phyloP scores from a whole-genome alignment of 1,140 invertebrate species.

The Calephelis nemesis region DNA sequence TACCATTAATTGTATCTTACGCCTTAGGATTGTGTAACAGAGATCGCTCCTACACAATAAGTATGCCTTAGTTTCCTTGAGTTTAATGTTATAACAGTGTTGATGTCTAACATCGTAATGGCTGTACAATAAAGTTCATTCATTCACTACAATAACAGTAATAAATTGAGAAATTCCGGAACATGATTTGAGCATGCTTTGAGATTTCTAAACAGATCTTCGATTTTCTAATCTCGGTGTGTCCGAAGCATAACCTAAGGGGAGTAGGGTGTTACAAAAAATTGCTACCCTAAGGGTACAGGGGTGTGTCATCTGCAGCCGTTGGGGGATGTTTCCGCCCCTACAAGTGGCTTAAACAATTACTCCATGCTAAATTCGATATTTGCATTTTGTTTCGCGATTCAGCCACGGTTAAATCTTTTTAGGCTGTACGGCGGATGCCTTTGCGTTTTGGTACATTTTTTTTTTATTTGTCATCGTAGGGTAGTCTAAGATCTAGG shows the following conservation, averaged over 20 bases:
- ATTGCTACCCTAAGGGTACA: conserved; percentile 47
- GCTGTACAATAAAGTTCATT: no score
- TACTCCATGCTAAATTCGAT: conserved; percentile 42
- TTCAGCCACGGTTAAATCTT: conserved; percentile 27
- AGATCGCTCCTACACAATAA: no score
- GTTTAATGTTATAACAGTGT: no score
- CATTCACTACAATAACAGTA: no score
- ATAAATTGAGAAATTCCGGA: no score
- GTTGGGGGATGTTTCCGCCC: conserved; percentile 36
- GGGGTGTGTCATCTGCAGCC: conserved; percentile 55
- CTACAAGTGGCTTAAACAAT: conserved; percentile 48
- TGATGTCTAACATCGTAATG: no score
- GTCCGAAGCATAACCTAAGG: conserved; percentile 26
- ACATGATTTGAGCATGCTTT: no score
- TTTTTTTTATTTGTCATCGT: not conserved
- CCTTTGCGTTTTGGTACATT: conserved; percentile 8
- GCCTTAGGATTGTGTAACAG: no score
- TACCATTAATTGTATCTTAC: no score
- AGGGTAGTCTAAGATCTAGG: no score
- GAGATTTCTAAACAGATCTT: no score
- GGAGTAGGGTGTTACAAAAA: conserved; percentile 61
- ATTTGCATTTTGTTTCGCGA: conserved; percentile 54
- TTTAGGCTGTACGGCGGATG: conserved; percentile 35
- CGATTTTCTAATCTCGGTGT: conserved; percentile 8
- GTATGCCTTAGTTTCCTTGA: no score